A percentile compares a stretch with the other conserved stretches of the same genome.
Evolutionary conservation across 2,113 vertebrate genomes (phyloP).

Genomic region (Manacus vitellinus): DNA sequence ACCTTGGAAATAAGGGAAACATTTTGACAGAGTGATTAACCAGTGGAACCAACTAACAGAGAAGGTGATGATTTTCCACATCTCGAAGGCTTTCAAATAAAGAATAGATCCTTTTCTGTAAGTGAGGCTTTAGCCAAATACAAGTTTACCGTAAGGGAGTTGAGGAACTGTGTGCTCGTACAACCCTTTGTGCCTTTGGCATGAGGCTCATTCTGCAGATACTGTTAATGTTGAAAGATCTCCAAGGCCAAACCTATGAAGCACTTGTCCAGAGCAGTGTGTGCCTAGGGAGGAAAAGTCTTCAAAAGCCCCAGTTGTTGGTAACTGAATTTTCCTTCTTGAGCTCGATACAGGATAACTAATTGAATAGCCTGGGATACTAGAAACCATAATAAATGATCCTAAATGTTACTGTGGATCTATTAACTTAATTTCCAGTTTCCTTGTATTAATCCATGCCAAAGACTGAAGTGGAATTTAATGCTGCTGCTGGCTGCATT

Average conservation of each 20-base stretch:
- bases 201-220: neutral
- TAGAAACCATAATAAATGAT: neutral
- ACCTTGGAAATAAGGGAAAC: slow-evolving; percentile 6
- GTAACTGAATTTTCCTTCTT: neutral
- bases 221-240: neutral
- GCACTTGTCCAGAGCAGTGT: neutral
- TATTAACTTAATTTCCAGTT: neutral
- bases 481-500: neutral
- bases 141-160: neutral
- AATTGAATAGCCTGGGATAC: neutral
- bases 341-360: neutral
- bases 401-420: neutral
- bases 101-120: neutral
- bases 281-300: neutral
- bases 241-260: neutral
- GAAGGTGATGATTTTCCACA: slow-evolving; percentile 3
- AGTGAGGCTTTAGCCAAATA: neutral
- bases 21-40: slow-evolving; percentile 12
- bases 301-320: neutral
- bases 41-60: neutral
- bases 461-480: neutral
- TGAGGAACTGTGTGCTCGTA: neutral
- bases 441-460: neutral
- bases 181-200: neutral
- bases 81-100: neutral